Conservation (phyloP, 1,140 invertebrate species). For the Aphelenchoides fujianensis region DNA sequence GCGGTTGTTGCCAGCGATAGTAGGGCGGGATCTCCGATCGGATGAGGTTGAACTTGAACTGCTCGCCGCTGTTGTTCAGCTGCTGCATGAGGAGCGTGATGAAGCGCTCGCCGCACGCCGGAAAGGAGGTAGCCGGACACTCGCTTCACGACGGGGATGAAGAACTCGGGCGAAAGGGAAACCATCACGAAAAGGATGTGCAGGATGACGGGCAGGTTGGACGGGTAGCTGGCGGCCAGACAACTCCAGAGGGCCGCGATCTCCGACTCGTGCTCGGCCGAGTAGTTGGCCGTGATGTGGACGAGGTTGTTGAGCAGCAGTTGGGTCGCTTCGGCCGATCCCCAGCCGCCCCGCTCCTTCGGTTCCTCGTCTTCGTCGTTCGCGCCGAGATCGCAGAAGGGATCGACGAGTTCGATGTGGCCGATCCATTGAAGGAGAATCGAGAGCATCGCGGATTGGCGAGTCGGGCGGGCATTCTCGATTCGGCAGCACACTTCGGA, state of each 20-base stretch:
- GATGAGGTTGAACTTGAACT: conserved; percentile 46
- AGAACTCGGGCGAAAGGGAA: conserved; percentile 85
- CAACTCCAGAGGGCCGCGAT: conserved; percentile 92
- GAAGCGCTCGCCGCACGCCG: conserved; percentile 80
- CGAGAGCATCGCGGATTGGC: conserved; percentile 70
- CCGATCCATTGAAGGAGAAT: conserved; percentile 93
- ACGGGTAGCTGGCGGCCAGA: conserved; percentile 87
- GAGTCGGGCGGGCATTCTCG: conserved; percentile 68
- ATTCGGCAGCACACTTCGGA: conserved; percentile 95
- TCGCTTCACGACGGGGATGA: conserved; percentile 84
- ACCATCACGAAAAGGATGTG: conserved; percentile 94
- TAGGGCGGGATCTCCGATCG: conserved; percentile 90
- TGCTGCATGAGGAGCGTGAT: conserved; percentile 95
- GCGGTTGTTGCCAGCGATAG: conserved; percentile 87
- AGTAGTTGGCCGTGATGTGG: conserved; percentile 95
- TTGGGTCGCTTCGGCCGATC: conserved; percentile 81
- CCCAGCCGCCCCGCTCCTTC: conserved; percentile 1
- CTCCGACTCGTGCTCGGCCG: conserved; percentile 88
- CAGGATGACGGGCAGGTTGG: conserved; percentile 93
- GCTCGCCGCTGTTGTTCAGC: conserved; percentile 65
- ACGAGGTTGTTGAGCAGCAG: conserved; percentile 98
- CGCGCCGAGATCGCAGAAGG: conserved; percentile 76
- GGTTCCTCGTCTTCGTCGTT: neutral
- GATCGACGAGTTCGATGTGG: conserved; percentile 96
- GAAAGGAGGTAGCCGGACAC: conserved; percentile 86